Base-by-base conservation (phyloP, 2,797 vertebrate genomes). In the Pristis pectinata region DNA sequence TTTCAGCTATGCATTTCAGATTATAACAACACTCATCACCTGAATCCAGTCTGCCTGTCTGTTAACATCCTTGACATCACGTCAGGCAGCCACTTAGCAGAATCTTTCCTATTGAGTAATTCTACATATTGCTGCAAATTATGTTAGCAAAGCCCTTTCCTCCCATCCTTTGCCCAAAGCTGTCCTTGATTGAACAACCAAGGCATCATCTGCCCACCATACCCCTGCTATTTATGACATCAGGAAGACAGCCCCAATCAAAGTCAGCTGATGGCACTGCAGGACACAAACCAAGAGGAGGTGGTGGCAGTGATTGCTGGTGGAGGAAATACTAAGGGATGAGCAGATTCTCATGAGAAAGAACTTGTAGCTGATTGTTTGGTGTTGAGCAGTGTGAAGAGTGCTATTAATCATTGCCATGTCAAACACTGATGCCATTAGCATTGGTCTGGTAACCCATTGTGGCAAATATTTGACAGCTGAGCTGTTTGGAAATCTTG, bases 381-480 rank as follows among this genome's bases (percentile, higher is more conserved):
- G 11, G 27, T 15, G 30, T 30, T 85, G 27, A 27, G 27, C 49
- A 53, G 53, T 9, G 27, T 1, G 9, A 56, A 56, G 82, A 15
- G 22, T 56, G 82, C 82, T 2, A 15, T 56, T 15, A 27, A 37
- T n/a, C 89, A 34, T 41, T 41, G 89, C n/a, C 17, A 92, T 67
- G 89, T 41, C 64, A 37, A 37, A 37, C 37, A 37, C n/a, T 67
- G 89, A 92, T 27, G n/a, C 53, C 30, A 53, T 92, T 22, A 92
- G 67, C 41, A 44, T 67, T 15, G 89, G 89, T 1, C 64, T 92
- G 61, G 15, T 27, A 64, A 70, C 59, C 89, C 64, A n/a, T 24
- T 92, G 89, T 41, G 89, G n/a, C 22, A 53, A 92, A 30, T 92
- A 92, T 64, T 27, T 92, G 61, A 92, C 89, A 37, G 89, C 89